These are phyloP conservation scores for Acromyrmex charruanus DNA, from an alignment of 1,140 invertebrate genomes.

Conservation along the genomic window DNA sequence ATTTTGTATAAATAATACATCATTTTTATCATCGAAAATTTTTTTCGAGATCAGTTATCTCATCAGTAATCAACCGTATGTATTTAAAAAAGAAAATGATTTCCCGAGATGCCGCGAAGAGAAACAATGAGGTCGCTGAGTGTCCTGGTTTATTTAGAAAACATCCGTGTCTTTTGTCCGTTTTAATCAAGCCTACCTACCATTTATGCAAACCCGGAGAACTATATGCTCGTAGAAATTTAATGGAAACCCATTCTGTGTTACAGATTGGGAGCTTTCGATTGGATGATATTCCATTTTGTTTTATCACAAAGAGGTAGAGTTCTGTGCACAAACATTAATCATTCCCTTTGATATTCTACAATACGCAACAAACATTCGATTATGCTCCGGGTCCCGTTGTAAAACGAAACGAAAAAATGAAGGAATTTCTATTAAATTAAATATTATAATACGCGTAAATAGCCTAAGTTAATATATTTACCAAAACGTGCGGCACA, in stretches of 20 bases:
- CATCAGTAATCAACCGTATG: not conserved
- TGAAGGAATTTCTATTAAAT: slow-evolving; percentile 33
- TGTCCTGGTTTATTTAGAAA: slow-evolving; percentile 18
- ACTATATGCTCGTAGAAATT: slow-evolving; percentile 25
- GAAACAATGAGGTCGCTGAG: not conserved
- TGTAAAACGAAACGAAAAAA: slow-evolving; percentile 6
- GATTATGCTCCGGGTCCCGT: not conserved
- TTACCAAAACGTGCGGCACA: slow-evolving; percentile 3
- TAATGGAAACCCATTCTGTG: slow-evolving; percentile 17
- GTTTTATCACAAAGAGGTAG: slow-evolving; percentile 42
- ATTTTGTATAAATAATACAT: not conserved
- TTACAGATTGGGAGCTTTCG: slow-evolving; percentile 17
- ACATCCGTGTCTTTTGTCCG: slow-evolving; percentile 12
- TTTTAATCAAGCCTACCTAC: slow-evolving; percentile 53
- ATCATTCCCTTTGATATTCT: slow-evolving; percentile 59
- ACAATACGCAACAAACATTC: slow-evolving; percentile 1
- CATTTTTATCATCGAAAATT: not conserved
- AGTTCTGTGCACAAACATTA: slow-evolving; percentile 47
- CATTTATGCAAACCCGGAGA: not conserved
- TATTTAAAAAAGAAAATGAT: not conserved
- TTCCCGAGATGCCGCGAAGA: not conserved
- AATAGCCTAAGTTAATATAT: slow-evolving; percentile 55
- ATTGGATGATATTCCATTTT: slow-evolving; percentile 32
- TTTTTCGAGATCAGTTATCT: not conserved
- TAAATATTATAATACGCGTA: slow-evolving; percentile 41